phyloP scores from a whole-genome alignment of 2,797 vertebrate species.

The Hydrophis major region DNA sequence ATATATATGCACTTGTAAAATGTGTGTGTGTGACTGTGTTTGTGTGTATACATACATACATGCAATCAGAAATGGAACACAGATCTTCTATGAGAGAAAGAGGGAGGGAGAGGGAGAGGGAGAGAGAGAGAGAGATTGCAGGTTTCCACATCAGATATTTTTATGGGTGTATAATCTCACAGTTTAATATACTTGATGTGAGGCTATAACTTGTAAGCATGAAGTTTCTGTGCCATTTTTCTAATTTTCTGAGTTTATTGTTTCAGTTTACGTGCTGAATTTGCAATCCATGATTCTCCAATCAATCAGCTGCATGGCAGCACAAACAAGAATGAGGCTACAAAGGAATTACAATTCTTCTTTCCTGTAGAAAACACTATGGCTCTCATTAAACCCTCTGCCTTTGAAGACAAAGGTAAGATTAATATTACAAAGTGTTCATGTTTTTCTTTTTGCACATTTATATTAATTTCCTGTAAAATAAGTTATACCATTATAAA shows the following conservation, averaged over 20 bases:
- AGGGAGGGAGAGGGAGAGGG: no score
- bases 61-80: neutral
- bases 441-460: neutral
- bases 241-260: slow-evolving; percentile 23
- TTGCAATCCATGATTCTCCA: slow-evolving; percentile 64
- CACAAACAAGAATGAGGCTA: slow-evolving; percentile 67
- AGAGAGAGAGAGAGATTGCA: no score
- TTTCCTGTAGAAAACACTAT: slow-evolving; percentile 85
- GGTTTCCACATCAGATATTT: neutral
- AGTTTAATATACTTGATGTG: neutral
- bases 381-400: slow-evolving; percentile 87
- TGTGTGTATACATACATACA: neutral
- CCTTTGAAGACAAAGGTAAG: slow-evolving; percentile 77
- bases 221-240: neutral
- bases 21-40: neutral
- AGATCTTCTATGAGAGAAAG: neutral
- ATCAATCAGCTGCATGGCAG: slow-evolving; percentile 89
- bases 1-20: neutral
- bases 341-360: slow-evolving; percentile 82
- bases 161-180: neutral
- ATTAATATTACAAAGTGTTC: neutral
- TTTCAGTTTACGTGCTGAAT: slow-evolving; percentile 78
- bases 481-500: neutral
- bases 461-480: neutral
- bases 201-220: neutral